Base-by-base conservation (phyloP, 2,797 vertebrate species). In the Acanthis flammea region DNA sequence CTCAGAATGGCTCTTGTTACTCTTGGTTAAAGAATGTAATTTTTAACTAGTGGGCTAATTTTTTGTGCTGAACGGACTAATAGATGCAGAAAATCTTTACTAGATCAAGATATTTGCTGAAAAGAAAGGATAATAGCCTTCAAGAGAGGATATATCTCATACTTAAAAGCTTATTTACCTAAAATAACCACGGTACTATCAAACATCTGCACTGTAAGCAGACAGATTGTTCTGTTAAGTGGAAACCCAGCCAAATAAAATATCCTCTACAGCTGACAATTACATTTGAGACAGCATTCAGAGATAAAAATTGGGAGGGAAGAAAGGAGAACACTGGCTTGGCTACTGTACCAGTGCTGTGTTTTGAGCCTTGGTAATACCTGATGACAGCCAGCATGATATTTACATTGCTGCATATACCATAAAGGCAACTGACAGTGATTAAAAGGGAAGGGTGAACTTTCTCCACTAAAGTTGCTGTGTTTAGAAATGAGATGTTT, bases 161-260 rank as follows among this genome's bases (percentile, higher is more conserved):
- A 53, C 76, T 92, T 88, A 85, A 89, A 95, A 85, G 81, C 92
- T 95, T 96, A 88, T 95, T 95, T 96, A 89, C 93, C 88, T 92
- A 93, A 94, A 97, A 95, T 95, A 95, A 94, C 88, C 53, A 55
- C 1, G 2, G 71, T 63, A 7, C 92, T 94, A 92, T 89, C 92
- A 92, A 95, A 87, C 90, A 93, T 92, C 90, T 94, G 92, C 72
- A 71, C 61, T 80, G 90, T 41, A 82, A 65, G 47, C 90, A 83
- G 86, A 30, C 60, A 51, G 93, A 85, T 88, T 93, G 86, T 95
- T 95, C 90, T 92, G 48, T 47, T 77, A 65, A 77, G 75, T 93
- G 92, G 86, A 95, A 89, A 66, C 57, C 22, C 0, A 0, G 92
- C 95, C 93, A 95, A 95, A 90, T 91, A 94, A 96, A 96, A 94